Evolutionary conservation across 2,797 vertebrate genomes (phyloP), one percentile per base, ranked within the genome.

Genomic region (Triplophysa yarkandensis): DNA sequence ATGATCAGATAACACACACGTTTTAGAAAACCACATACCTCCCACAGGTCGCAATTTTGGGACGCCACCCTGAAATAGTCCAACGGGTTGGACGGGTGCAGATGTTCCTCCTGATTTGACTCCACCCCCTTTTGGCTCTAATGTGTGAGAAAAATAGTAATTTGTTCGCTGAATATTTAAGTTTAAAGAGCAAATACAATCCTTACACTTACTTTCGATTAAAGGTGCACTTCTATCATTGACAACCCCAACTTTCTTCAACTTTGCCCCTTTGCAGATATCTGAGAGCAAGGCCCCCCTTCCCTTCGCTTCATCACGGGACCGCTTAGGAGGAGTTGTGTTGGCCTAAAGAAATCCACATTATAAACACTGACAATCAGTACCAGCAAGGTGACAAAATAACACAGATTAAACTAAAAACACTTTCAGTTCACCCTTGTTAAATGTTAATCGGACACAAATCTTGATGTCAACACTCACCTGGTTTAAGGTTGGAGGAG

Each of bases 211-310:
- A 97, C 95, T 96, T 87, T 98, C 95, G 0, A 98, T 86, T 79
- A 94, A 65, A 0, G 96, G 96, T 0, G 95, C 95, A 1, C 96
- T 98, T 81, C 95, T 88, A 85, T 98, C 96, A 76, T 91, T 97
- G 80, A 93, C 84, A 68, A 87, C 91, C 43, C 89, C 88, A 84
- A 93, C 94, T 80, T 94, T 95, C 90, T 87, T 95, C 84, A 98
- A 90, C 77, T 79, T 87, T 81, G 94, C 72, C 81, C 95, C 95
- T 82, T 92, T 94, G 64, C 94, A 95, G 87, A 98, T 96, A 85
- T 98, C 96, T 4, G 93, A 88, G 76, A 98, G 91, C 82, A 98
- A 89, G 0, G 93, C 94, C 0, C 93, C 91, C 0, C 95, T 90
- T 54, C 93, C 94, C 66, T 91, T 92, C 27, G 91, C 88, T 79